Evolutionary conservation across 2,888 invertebrate genomes (phyloP).

Genomic region (Pteria penguin): DNA sequence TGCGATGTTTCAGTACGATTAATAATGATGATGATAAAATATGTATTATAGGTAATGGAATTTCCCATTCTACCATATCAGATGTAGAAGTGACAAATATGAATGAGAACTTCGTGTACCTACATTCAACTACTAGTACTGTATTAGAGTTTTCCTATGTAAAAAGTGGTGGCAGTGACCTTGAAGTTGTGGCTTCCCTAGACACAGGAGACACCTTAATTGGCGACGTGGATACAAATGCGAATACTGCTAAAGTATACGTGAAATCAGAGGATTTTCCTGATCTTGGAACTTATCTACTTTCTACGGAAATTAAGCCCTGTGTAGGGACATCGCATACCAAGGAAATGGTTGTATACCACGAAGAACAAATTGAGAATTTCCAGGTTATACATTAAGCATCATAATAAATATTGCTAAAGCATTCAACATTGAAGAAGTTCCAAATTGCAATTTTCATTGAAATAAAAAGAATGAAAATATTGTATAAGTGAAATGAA

Average conservation of each 20-base stretch:
- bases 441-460: too few relatives aligned
- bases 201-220: constrained; percentile 4
- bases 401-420: too few relatives aligned
- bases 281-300: constrained; percentile 12
- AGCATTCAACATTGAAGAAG: too few relatives aligned
- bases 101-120: constrained; percentile 13
- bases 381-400: too few relatives aligned
- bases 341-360: constrained; percentile 11
- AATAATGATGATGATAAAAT: too few relatives aligned
- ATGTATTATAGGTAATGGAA: neutral
- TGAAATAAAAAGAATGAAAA: too few relatives aligned
- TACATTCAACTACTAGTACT: neutral
- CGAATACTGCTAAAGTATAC: neutral
- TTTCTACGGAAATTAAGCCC: constrained; percentile 4
- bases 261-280: constrained; percentile 11
- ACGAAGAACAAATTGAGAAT: constrained; percentile 24
- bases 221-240: neutral
- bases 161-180: neutral
- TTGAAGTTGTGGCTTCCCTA: neutral
- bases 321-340: neutral
- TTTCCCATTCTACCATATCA: neutral
- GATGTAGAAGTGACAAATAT: neutral
- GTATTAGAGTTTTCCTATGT: neutral
- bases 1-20: too few relatives aligned
- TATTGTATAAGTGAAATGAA: neutral